Evolutionary conservation across 2,797 vertebrate species (phyloP), one percentile per base, ranked within the genome.

Genomic region (Oophaga sylvatica): DNA sequence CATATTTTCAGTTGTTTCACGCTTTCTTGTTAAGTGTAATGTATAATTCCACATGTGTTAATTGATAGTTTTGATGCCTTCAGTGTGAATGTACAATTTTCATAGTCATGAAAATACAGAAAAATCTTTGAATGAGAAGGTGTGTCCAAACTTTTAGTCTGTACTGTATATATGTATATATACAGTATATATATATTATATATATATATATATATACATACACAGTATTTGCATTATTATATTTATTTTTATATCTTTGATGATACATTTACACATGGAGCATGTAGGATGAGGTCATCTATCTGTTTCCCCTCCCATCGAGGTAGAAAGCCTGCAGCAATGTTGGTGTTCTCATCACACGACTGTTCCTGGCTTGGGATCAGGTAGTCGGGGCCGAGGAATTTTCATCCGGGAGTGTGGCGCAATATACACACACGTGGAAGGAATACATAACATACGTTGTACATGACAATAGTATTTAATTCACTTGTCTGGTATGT

Each of bases 371-470:
- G 3, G 68, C 16, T 16, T 41, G 68, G 73, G 68, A 84, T 75
- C 68, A 31, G 15, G 41, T 67, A 59, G 76, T 86, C 84, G 71
- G 60, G 11, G 9, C 13, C 3, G 11, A n/a, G 76, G 76, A 29
- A 80, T 86, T 56, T 45, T 8, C 26, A 45, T 71, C 84, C 48
- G 67, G 6, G 10, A 56, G 10, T 41, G 13, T 22, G 35, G n/a
- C 63, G 71, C 62, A 31, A 22, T 56, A 16, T 17, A 31, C 48
- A 67, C 35, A 16, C 26, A 59, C 84, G 35, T 67, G 62, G 45
- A 85, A 85, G 76, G 57, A 59, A 59, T 59, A 59, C 57, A 59
- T 59, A 59, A 59, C 59, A 63, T 73, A 11, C 65, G 57, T 26
- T 29, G 8, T 53, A 53, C 48, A 53, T 53, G 48, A 71, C 56